Conservation (phyloP, 2,888 invertebrate genomes). For the Lasioglossum malachurum region DNA sequence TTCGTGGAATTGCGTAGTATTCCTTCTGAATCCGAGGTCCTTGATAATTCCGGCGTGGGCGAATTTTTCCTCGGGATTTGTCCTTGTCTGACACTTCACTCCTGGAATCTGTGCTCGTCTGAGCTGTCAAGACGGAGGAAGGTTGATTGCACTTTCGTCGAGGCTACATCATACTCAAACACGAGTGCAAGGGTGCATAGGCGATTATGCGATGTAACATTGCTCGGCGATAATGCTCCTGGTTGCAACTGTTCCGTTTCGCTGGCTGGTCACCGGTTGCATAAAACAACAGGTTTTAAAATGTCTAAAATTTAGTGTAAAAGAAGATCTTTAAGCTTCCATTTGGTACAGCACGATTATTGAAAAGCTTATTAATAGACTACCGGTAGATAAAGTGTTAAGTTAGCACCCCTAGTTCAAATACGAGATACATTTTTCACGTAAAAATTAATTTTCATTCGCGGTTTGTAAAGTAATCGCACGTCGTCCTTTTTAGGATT, state of each 20-base stretch:
- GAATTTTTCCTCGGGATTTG: conserved; percentile 85
- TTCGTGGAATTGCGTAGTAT: conserved; percentile 73
- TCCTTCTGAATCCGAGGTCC: conserved; percentile 44
- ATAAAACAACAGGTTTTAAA: conserved; percentile 80
- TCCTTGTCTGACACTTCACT: conserved; percentile 80
- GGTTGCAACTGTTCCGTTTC: conserved; percentile 78
- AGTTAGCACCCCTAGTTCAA: background rate
- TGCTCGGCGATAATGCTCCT: conserved; percentile 73
- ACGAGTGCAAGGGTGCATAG: conserved; percentile 83
- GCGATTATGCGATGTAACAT: conserved; percentile 84
- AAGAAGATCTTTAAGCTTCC: too few species aligned
- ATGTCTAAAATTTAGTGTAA: background rate
- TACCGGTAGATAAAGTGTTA: too few species aligned
- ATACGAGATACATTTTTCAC: background rate
- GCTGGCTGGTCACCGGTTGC: conserved; percentile 78
- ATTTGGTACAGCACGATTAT: too few species aligned
- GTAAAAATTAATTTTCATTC: background rate
- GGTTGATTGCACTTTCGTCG: conserved; percentile 81
- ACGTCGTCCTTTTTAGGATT: conserved; percentile 79
- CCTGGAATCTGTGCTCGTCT: conserved; percentile 84
- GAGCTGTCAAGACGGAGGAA: conserved; percentile 76
- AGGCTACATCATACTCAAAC: conserved; percentile 73
- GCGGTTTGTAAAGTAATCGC: background rate
- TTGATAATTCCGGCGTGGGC: conserved; percentile 53
- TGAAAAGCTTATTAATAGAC: too few species aligned